Evolutionary conservation across 2,888 invertebrate genomes (phyloP).

Genomic region (Myopa testacea): DNA sequence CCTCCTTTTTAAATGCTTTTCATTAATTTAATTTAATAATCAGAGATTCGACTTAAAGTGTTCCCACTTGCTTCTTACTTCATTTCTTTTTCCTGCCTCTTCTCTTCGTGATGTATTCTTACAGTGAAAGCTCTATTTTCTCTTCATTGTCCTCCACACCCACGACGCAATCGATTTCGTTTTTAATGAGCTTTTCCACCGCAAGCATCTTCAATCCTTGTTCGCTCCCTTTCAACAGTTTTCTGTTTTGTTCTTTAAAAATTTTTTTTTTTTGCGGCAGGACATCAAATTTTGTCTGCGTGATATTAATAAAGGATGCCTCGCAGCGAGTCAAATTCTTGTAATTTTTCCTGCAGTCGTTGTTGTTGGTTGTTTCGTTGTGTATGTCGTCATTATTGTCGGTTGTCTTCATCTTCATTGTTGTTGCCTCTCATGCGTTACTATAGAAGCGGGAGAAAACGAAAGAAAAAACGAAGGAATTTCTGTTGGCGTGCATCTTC

Average conservation of each 20-base stretch:
- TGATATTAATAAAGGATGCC: constrained; percentile 38
- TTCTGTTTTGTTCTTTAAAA: background rate
- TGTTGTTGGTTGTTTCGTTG: background rate
- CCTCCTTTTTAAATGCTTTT: too few species aligned
- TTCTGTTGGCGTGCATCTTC: constrained; percentile 3
- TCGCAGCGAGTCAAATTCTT: constrained; percentile 17
- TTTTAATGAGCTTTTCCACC: too few species aligned
- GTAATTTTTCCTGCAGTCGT: background rate
- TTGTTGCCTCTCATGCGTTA: too few species aligned
- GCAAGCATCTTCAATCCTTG: too few species aligned
- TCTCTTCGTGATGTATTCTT: too few species aligned
- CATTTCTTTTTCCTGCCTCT: too few species aligned
- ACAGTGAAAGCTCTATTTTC: too few species aligned
- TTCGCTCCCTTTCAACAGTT: background rate
- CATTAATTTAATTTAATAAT: too few species aligned
- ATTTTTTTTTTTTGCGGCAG: background rate
- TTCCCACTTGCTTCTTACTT: too few species aligned
- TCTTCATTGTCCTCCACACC: background rate
- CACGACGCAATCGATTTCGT: too few species aligned
- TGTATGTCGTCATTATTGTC: background rate
- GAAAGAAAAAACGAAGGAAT: background rate
- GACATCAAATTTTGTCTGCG: constrained; percentile 32
- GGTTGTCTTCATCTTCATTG: too few species aligned
- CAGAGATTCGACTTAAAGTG: too few species aligned
- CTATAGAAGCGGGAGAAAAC: background rate